Conservation (phyloP, 2,888 invertebrate species). For the Diadegma fenestrale region DNA sequence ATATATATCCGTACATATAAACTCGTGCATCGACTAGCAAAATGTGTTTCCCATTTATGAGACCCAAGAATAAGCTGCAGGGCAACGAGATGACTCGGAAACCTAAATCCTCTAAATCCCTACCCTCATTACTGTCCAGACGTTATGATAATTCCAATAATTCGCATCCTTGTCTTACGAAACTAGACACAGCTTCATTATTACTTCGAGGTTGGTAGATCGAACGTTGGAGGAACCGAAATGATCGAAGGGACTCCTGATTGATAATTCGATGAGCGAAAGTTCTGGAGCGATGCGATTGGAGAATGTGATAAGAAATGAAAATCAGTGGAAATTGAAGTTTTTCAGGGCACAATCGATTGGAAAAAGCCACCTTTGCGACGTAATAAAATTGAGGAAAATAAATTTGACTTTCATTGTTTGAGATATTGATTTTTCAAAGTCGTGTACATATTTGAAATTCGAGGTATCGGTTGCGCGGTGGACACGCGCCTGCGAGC, state of each 20-base stretch:
- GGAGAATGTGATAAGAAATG: neutral
- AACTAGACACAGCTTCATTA: neutral
- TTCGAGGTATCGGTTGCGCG: conserved; percentile 1
- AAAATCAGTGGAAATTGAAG: neutral
- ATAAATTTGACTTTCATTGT: neutral
- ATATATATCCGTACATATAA: neutral
- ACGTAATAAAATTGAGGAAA: neutral
- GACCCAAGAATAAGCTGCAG: conserved; percentile 6
- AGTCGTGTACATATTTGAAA: neutral
- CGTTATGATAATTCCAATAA: neutral
- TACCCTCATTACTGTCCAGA: neutral
- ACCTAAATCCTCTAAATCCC: neutral
- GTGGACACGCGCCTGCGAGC: neutral
- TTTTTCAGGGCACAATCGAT: neutral
- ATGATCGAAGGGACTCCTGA: neutral
- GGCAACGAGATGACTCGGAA: neutral
- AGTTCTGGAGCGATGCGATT: neutral
- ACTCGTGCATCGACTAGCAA: conserved; percentile 2
- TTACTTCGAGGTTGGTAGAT: neutral
- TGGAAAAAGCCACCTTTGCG: neutral
- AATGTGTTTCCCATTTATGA: conserved; percentile 27
- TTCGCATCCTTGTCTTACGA: neutral
- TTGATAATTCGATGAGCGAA: neutral
- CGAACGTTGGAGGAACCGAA: neutral
- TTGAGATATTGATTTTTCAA: neutral